Base-by-base conservation (phyloP, 2,113 vertebrate genomes). In the Larimichthys crocea region DNA sequence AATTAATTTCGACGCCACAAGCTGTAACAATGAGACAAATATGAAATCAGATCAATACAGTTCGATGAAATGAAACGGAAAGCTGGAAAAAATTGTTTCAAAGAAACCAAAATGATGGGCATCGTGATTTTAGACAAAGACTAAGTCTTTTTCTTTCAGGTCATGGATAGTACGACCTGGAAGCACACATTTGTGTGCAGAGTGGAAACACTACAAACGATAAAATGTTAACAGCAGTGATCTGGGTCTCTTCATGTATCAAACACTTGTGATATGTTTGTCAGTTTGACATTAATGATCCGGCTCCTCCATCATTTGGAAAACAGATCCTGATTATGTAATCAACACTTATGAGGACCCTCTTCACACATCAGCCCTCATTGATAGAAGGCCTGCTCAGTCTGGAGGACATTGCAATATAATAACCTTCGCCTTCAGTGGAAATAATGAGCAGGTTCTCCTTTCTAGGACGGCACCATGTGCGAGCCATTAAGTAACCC, bases 361-460 rank as follows among this genome's bases (percentile, higher is more conserved):
- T 50, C 1, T 31, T 49, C 61, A 22, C 42, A 57, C 40, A 72
- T 57, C n/a, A 19, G 15, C 61, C 14, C 8, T 63, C 29, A 57
- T 44, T 60, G 44, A 67, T 8, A 4, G 24, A 59, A 8, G 12
- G 26, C 46, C 12, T 63, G 29, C 12, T 49, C 48, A 42, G 26
- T 24, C 44, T 64, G 55, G 24, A 59, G 49, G 42, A 64, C 70
- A 57, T 12, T 44, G 42, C 26, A 35, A 9, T 60, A 61, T 67
- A 63, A 80, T 67, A 62, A 76, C 73, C 67, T 66, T 60, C 59
- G 65, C 44, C 35, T 62, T 55, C 46, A 62, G 20, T 77, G 49
- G 29, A 68, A 42, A 68, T 79, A 79, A 82, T 71, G 75, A 76
- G 55, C 65, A 72, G 2, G 3, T 40, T 67, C 48, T 74, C 24